These are phyloP conservation scores for Ancistrus triradiatus DNA, from an alignment of 2,113 vertebrate genomes.

Conservation along the genomic window DNA sequence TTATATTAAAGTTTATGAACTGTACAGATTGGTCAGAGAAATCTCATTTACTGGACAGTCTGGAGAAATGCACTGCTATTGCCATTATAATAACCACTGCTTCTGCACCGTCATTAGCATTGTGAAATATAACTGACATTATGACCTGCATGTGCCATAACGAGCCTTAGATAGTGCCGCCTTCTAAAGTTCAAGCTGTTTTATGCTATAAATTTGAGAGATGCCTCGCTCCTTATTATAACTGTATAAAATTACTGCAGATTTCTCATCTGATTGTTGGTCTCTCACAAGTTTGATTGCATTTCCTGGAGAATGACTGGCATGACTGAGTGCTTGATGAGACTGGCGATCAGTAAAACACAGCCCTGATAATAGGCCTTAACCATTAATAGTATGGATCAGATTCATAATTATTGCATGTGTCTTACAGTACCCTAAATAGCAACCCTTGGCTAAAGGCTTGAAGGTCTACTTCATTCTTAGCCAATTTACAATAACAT, in stretches of 20 bases:
- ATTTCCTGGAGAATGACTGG: no score
- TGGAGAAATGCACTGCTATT: background rate
- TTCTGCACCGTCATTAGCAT: constrained; percentile 12
- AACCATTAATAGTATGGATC: constrained; percentile 51
- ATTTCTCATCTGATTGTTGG: no score
- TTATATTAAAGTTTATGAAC: constrained; percentile 26
- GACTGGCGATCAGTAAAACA: constrained; percentile 59
- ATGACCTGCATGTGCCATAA: background rate
- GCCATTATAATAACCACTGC: constrained; percentile 11
- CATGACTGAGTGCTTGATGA: constrained; percentile 35
- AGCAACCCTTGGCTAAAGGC: no score
- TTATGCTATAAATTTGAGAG: no score
- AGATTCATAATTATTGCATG: constrained; percentile 20
- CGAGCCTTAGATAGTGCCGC: no score
- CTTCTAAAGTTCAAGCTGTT: no score
- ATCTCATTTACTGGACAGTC: constrained; percentile 10
- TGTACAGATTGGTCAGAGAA: background rate
- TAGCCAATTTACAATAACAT: no score
- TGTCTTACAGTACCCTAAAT: background rate
- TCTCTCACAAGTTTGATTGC: no score
- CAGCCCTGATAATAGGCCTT: constrained; percentile 57
- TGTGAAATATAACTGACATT: constrained; percentile 20
- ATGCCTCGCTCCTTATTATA: no score
- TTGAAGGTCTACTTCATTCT: no score
- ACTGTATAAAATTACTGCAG: no score